A percentile compares a stretch with the other conserved stretches of the same genome.
Evolutionary conservation across 1,140 invertebrate species (phyloP).

Genomic region (Sminthurides bifidus): DNA sequence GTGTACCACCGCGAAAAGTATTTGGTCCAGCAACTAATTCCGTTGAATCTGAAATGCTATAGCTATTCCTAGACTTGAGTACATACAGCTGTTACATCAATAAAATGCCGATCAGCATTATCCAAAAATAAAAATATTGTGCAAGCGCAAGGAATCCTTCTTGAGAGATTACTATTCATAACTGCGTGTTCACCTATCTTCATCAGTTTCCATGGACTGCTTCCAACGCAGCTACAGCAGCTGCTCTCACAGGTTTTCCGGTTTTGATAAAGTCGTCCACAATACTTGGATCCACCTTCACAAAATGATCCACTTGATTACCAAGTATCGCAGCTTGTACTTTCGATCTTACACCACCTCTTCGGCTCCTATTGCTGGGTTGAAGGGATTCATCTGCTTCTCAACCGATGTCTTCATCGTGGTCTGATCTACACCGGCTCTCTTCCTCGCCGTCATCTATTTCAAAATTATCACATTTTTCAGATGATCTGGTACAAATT

Average conservation of each 20-base stretch:
- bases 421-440: not conserved
- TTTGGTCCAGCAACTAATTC: not conserved
- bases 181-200: not conserved
- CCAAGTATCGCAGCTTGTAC: not conserved
- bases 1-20: not conserved
- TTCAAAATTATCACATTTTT: not conserved
- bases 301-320: not conserved
- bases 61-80: not conserved
- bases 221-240: conserved; percentile 2
- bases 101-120: not conserved
- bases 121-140: not conserved
- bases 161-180: not conserved
- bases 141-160: not conserved
- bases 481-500: not conserved
- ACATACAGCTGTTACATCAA: not conserved
- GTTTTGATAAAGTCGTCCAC: not conserved
- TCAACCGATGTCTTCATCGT: not conserved
- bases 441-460: not conserved
- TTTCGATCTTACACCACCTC: too few species aligned
- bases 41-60: conserved; percentile 28
- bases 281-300: not conserved
- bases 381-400: not conserved
- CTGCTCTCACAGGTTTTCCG: conserved; percentile 5
- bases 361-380: too few species aligned
- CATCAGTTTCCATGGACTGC: not conserved